Conservation (phyloP, 2,797 vertebrate species). For the Limnodromus scolopaceus region DNA sequence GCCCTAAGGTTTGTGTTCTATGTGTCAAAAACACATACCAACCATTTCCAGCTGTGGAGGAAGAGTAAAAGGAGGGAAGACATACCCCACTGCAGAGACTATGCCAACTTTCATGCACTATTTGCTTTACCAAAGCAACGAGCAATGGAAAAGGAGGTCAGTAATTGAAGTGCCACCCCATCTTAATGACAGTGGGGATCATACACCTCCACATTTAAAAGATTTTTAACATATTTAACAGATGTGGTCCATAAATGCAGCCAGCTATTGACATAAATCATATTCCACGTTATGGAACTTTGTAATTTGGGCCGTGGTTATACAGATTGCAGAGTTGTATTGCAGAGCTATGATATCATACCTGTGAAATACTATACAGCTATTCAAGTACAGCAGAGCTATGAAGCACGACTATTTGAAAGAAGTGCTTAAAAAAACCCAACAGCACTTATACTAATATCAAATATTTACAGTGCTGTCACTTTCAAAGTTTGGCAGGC, state of each 20-base stretch:
- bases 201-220: background rate
- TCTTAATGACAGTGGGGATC: background rate
- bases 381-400: background rate
- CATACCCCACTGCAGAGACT: background rate
- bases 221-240: background rate
- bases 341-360: background rate
- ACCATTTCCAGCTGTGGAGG: background rate
- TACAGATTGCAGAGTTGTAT: background rate
- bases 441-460: background rate
- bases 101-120: background rate
- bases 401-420: background rate
- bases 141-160: background rate
- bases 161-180: background rate
- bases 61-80: background rate
- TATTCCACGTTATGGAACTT: background rate
- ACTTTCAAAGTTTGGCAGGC: background rate
- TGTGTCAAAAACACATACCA: background rate
- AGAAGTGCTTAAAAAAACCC: background rate
- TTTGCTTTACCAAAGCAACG: background rate
- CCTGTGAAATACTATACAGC: background rate
- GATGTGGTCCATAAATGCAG: background rate
- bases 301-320: accelerated
- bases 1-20: background rate
- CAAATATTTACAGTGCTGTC: background rate
- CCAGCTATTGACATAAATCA: background rate